Conservation (phyloP, 2,113 vertebrate species). For the Antennarius striatus region DNA sequence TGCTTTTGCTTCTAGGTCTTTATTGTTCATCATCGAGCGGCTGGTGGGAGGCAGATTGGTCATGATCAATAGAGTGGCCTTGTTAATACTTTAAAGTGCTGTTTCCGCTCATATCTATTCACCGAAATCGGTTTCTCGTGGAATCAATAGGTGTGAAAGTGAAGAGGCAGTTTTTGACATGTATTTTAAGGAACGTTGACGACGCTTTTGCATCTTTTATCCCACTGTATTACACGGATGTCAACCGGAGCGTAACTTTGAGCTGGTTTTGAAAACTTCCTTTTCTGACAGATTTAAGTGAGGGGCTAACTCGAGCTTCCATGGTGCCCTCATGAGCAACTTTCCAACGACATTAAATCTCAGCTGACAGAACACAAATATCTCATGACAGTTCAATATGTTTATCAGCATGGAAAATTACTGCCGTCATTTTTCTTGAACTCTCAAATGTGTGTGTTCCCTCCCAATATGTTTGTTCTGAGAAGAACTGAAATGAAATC, state of each 20-base stretch:
- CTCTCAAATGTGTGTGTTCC: too few relatives aligned
- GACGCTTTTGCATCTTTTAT: too few relatives aligned
- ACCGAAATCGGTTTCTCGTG: conserved; percentile 21
- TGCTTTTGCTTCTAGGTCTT: conserved; percentile 23
- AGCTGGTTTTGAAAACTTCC: not conserved
- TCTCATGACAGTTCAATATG: not conserved
- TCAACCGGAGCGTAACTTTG: not conserved
- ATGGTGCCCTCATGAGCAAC: not conserved
- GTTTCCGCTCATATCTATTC: conserved; percentile 29
- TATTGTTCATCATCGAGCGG: conserved; percentile 28
- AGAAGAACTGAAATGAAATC: too few relatives aligned
- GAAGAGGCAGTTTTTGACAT: not conserved
- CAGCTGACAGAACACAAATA: not conserved
- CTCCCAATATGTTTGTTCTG: too few relatives aligned
- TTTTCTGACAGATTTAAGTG: not conserved
- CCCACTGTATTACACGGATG: not conserved
- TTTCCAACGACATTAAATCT: not conserved
- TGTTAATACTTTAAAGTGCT: conserved; percentile 37
- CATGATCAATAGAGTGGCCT: conserved; percentile 47
- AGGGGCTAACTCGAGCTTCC: not conserved
- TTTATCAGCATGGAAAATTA: not conserved
- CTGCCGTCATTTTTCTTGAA: not conserved
- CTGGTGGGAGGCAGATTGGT: conserved; percentile 39
- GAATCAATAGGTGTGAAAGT: conserved; percentile 21
- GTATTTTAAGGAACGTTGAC: too few relatives aligned